Base-by-base conservation (phyloP, 2,888 invertebrate genomes). In the Drosophila lutescens region DNA sequence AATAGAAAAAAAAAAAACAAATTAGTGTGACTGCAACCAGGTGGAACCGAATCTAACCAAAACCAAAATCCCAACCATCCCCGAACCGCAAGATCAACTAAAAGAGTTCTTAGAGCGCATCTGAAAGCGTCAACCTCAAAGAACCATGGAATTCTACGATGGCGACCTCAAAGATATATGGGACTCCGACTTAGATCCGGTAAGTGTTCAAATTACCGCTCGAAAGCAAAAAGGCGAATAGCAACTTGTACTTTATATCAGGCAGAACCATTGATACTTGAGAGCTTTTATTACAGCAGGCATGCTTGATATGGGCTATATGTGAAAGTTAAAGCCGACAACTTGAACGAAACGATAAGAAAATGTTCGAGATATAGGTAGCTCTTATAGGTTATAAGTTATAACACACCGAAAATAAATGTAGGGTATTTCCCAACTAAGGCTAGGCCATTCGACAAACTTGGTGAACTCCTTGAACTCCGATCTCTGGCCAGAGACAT, bases 141-240 rank as follows among this genome's bases (percentile, higher is more conserved):
- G 59, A 78, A 68, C 70, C 76, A 95, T 95, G 95, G 95, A 95
- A 87, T 96, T 95, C 93, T 96, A 95, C 93, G 96, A 96, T 93
- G 95, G 95, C 85, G 95, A 95, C 93, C 93, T 96, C 90, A 95
- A 95, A 93, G 96, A 96, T 92, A 94, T 96, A 90, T 96, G 96
- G 96, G 96, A 96, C 92, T 94, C 95, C 87, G 96, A 96, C 93
- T 94, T 96, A 91, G 96, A 96, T 93, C 95, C 96, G 95, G 96
- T 96, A 92, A 95, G 96, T 94, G 50, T 47, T 65, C 15, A 26
- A 61, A 30, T 41, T 40, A 51, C 51, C 56, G 10, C 65, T 65
- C 26, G 5, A 4, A 4, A 57, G 58, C 57, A 58, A 30, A 58
- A 15, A 55, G 13, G 46, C 23, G 4, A 26, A 34, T 10, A 62